phyloP scores from a whole-genome alignment of 2,113 vertebrate genomes.

The Ptilorrhoa leucosticta region DNA sequence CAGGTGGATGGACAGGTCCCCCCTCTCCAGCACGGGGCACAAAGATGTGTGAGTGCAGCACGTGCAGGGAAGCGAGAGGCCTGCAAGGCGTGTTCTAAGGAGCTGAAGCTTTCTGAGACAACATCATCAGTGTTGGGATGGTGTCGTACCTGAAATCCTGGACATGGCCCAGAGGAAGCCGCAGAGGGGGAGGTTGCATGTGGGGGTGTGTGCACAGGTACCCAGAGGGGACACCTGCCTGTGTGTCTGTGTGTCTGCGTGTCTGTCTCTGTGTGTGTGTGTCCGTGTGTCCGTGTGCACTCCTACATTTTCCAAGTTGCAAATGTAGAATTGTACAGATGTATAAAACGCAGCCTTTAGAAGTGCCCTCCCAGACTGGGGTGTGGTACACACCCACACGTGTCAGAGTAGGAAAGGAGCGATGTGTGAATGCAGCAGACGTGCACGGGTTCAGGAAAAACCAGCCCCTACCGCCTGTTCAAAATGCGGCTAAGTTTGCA shows the following conservation, averaged over 20 bases:
- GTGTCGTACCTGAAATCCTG: neutral
- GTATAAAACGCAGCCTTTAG: accelerated
- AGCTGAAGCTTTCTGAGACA: neutral
- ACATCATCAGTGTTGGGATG: neutral
- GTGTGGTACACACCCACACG: accelerated
- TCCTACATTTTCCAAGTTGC: accelerated
- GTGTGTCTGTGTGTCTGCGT: neutral
- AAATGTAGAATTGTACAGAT: no score
- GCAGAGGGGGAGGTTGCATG: neutral
- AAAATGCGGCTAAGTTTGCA: neutral
- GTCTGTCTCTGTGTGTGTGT: no score
- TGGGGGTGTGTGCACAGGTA: neutral
- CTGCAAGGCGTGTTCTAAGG: no score
- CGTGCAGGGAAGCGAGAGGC: accelerated
- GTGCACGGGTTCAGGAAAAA: neutral
- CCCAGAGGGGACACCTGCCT: no score
- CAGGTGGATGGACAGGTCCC: neutral
- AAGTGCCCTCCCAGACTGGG: no score
- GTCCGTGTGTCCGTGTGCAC: neutral
- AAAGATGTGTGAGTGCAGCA: no score
- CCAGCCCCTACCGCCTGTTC: no score
- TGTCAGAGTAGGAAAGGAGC: no score
- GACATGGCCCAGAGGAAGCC: neutral
- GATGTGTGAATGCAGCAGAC: neutral
- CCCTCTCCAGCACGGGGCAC: neutral